Evolutionary conservation across 37 sponge, comb jelly and placozoan genomes (phyloP).

Genomic region (Amphimedon queenslandica): DNA sequence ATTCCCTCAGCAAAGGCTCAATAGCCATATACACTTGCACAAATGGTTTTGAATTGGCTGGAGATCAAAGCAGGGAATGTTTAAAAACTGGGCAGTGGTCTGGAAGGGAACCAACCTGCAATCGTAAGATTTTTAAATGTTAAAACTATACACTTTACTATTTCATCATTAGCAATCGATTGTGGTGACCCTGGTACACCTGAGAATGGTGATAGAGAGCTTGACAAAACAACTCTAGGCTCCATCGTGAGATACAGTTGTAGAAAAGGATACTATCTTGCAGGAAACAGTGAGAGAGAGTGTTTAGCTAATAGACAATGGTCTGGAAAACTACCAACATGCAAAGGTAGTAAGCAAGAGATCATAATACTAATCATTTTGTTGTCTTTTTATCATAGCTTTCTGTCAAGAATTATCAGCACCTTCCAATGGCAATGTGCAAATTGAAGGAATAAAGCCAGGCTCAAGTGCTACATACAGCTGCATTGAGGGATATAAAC

Average conservation of each 20-base stretch:
- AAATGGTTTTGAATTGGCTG: constrained; percentile 33
- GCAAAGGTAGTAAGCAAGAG: background rate
- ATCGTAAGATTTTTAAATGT: constrained; percentile 17
- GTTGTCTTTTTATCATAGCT: background rate
- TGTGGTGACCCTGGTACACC: too few relatives aligned
- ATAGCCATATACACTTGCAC: constrained; percentile 41
- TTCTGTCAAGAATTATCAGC: constrained; percentile 1
- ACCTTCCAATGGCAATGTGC: constrained; percentile 12
- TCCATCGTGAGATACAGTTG: constrained; percentile 47
- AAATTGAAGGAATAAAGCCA: constrained; percentile 5
- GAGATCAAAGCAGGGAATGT: constrained; percentile 29
- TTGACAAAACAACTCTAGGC: too few relatives aligned
- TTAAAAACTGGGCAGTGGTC: constrained; percentile 56
- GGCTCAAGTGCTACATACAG: constrained; percentile 29
- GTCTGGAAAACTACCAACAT: constrained; percentile 38
- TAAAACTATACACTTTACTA: too few relatives aligned
- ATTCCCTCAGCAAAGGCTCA: constrained; percentile 9
- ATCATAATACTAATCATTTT: background rate
- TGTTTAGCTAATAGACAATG: constrained; percentile 56
- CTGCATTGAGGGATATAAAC: constrained; percentile 22
- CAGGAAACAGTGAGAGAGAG: constrained; percentile 22
- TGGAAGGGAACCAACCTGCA: constrained; percentile 39
- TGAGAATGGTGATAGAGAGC: too few relatives aligned
- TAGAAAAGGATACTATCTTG: constrained; percentile 20
- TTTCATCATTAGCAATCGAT: too few relatives aligned